These are phyloP conservation scores for Escarpia spicata DNA, from an alignment of 2,888 invertebrate genomes.

Conservation along the genomic window DNA sequence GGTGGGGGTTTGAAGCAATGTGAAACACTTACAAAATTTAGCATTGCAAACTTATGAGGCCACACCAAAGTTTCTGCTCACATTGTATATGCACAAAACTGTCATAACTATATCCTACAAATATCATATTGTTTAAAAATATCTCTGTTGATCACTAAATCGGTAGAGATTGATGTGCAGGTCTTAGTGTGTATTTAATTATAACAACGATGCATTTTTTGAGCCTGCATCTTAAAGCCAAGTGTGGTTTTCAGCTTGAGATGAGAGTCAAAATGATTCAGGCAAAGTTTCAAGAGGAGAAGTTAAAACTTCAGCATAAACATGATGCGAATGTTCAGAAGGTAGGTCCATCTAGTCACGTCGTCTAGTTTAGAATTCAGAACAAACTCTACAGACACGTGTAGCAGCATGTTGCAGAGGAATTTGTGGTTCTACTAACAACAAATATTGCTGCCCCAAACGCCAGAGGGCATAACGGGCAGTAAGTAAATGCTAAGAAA, in stretches of 20 bases:
- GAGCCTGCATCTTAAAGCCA: background rate
- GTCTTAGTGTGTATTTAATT: background rate
- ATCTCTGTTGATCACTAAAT: background rate
- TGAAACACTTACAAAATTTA: too few species aligned
- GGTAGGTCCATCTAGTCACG: conserved; percentile 42
- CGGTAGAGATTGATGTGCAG: background rate
- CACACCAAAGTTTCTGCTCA: background rate
- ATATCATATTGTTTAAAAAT: background rate
- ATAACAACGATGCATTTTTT: background rate
- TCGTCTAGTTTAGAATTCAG: background rate
- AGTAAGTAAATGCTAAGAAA: too few species aligned
- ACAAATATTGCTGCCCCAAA: too few species aligned
- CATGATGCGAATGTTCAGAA: conserved; percentile 63
- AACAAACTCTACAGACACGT: background rate
- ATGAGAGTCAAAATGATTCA: conserved; percentile 61
- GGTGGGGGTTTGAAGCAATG: too few species aligned
- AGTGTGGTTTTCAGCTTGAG: conserved; percentile 41
- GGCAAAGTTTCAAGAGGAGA: conserved; percentile 63
- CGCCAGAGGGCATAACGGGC: too few species aligned
- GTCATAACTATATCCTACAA: background rate
- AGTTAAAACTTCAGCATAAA: conserved; percentile 61
- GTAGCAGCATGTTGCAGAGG: background rate
- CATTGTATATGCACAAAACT: background rate
- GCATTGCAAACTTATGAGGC: background rate
- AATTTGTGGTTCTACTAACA: background rate